phyloP scores from a whole-genome alignment of 2,888 invertebrate genomes.

The Slavum lentiscoides region DNA sequence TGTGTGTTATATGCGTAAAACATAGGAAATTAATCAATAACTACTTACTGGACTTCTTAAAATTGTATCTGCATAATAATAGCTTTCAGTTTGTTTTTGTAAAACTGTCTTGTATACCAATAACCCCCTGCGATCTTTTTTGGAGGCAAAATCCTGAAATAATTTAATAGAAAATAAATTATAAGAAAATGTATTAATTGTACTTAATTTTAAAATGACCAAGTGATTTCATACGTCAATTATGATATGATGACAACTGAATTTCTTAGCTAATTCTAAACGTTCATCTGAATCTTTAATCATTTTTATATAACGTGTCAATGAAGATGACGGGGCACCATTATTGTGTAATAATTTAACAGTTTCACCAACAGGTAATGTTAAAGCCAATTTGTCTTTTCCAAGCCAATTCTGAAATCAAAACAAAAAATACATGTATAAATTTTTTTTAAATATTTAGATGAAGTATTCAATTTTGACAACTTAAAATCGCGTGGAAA shows the following conservation, averaged over 20 bases:
- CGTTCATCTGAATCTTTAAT: conserved; percentile 65
- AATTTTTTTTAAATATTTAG: not conserved
- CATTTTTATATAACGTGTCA: conserved; percentile 65
- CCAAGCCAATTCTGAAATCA: conserved; percentile 62
- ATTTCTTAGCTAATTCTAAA: conserved; percentile 67
- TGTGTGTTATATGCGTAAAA: no score
- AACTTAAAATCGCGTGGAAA: not conserved
- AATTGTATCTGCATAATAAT: conserved; percentile 73
- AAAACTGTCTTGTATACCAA: conserved; percentile 68
- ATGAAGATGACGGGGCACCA: conserved; percentile 61
- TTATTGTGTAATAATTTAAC: conserved; percentile 60
- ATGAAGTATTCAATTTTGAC: not conserved
- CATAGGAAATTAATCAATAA: conserved; percentile 55
- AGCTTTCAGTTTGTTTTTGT: conserved; percentile 70
- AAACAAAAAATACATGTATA: conserved; percentile 5
- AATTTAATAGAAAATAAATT: not conserved
- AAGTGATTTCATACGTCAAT: conserved; percentile 64
- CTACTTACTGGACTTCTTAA: conserved; percentile 62
- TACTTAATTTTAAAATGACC: not conserved
- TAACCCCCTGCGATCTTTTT: conserved; percentile 68
- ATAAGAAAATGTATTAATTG: not conserved
- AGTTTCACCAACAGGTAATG: conserved; percentile 62
- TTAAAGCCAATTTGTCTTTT: conserved; percentile 61
- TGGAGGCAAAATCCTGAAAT: conserved; percentile 62
- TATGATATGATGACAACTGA: conserved; percentile 69